Base-by-base conservation (phyloP, 2,797 vertebrate genomes). In the Ceryle rudis region DNA sequence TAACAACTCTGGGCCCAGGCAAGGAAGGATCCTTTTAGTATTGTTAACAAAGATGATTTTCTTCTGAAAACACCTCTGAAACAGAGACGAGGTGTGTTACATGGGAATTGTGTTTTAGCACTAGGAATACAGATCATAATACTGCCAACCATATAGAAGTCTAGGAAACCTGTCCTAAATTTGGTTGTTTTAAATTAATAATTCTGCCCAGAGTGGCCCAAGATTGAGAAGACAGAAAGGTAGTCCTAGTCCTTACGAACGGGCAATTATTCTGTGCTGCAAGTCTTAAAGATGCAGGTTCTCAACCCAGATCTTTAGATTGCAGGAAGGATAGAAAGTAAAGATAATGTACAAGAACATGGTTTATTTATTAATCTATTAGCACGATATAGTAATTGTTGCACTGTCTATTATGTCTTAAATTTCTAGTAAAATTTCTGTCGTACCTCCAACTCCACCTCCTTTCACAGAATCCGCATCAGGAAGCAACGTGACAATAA, bases 371-470 rank as follows among this genome's bases (percentile, higher is more conserved):
- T 61, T 42, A 2, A 26, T 84, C 37, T 66, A 1, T 58, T 79
- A 54, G 19, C 14, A 31, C 67, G 81, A 93, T 65, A 14, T 17
- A 12, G 39, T 95, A 74, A 94, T 86, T 57, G 11, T 75, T 86
- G 14, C 65, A 2, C 74, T 89, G 65, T 87, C 87, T 58, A 21
- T 92, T 69, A 21, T 93, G 51, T 92, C 57, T 83, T 95, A 64
- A 51, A 89, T 79, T 94, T 82, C 95, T 69, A 99, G 99, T 97
- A 97, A 98, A 47, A 99, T 99, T 93, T 98, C 98, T 8, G 96
- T 99, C 0, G 98, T 99, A 18, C 99, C 99, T 88, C 99, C 99
- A 4, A 99, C 99, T 29, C 99, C 99, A 31, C 99, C 99, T 26
- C 99, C 99, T 13, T 96, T 98, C 95, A 64, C 97, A 31, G 98